These are phyloP conservation scores for Blennius ocellaris DNA, from an alignment of 2,113 vertebrate species.

Conservation along the genomic window DNA sequence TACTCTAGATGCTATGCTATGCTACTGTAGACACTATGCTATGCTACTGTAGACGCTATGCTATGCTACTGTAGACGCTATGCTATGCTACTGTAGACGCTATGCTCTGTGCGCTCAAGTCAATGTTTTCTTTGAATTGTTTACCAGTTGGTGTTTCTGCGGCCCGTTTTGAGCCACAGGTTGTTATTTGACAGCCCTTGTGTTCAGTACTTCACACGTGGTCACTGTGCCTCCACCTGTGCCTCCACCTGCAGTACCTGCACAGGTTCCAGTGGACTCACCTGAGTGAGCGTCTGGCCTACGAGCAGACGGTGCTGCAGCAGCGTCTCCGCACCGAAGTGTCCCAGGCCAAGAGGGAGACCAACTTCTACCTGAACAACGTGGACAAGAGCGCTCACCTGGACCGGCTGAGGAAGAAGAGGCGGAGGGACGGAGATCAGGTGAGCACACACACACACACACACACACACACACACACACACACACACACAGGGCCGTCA, in stretches of 20 bases:
- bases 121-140: no score
- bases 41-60: no score
- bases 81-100: no score
- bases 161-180: no score
- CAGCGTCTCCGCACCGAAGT: conserved; percentile 90
- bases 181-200: no score
- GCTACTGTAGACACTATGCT: no score
- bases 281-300: conserved; percentile 89
- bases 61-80: no score
- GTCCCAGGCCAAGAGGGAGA: conserved; percentile 91
- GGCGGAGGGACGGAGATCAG: conserved; percentile 50
- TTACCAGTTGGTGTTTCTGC: no score
- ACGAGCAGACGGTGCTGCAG: conserved; percentile 87
- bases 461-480: background rate
- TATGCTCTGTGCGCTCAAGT: no score
- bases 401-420: conserved; percentile 74
- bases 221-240: background rate
- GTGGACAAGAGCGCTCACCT: conserved; percentile 88
- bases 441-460: conserved; percentile 21
- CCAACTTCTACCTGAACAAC: conserved; percentile 89
- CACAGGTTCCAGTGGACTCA: conserved; percentile 94
- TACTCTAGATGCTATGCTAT: no score
- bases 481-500: background rate
- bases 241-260: conserved; percentile 85
- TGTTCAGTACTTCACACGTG: conserved; percentile 1